phyloP scores from a whole-genome alignment of 2,888 invertebrate species.

The Spilosoma lubricipeda region DNA sequence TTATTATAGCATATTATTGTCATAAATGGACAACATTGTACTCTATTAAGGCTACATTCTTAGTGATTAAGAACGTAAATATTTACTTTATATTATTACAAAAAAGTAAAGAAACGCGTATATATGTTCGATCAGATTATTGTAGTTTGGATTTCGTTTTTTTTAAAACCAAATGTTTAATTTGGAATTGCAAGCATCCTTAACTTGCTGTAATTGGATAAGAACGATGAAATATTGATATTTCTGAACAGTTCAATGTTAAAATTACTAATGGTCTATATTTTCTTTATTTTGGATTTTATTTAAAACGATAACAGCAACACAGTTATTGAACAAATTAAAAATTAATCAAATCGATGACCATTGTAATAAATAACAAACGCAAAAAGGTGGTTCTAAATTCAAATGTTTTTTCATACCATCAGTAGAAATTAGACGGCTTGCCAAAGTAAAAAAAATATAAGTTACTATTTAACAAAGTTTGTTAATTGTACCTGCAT shows the following conservation, averaged over 20 bases:
- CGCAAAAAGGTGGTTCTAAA: not conserved
- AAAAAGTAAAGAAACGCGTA: not conserved
- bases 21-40: conserved; percentile 31
- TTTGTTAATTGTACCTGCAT: not conserved
- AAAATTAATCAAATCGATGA: not conserved
- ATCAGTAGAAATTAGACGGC: not conserved
- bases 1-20: conserved; percentile 33
- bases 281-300: not conserved
- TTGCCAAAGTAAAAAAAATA: no score
- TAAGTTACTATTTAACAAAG: not conserved
- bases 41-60: conserved; percentile 21
- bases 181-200: not conserved
- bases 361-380: not conserved
- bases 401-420: not conserved
- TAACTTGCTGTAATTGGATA: not conserved
- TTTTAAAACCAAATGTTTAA: not conserved
- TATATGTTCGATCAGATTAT: not conserved
- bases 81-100: not conserved
- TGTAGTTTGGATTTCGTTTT: not conserved
- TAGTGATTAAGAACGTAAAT: not conserved
- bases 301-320: not conserved
- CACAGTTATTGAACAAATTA: not conserved
- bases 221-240: not conserved
- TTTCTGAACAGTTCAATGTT: not conserved
- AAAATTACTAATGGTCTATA: not conserved